Base-by-base conservation (phyloP, 2,888 invertebrate species). In the Tholera decimalis region DNA sequence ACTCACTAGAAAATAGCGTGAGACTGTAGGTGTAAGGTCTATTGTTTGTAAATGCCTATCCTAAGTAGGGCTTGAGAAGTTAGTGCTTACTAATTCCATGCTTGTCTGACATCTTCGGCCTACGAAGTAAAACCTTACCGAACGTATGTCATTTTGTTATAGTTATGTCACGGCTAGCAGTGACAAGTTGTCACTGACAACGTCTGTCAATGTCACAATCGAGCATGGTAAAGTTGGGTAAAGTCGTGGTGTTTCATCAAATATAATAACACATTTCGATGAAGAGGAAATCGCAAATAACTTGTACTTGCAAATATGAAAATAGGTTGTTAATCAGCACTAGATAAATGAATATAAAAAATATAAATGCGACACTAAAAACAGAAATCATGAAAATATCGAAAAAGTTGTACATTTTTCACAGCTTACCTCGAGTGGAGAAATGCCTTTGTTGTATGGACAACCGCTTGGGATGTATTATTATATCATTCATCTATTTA, bases 391-490 rank as follows among this genome's bases (percentile, higher is more conserved):
- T 22, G 4, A 58, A 20, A 3, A 61, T 61, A 18, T 2, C 0
- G n/a, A 11, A 62, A 0, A 5, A 35, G 20, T 13, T 58, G 13
- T 47, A 73, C 7, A 18, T 50, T 26, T 73, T 58, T 22, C 20
- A 15, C 0, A 1, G 0, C 2, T 18, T 71, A 37, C 73, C 73
- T 33, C 30, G 24, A 28, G 9, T 33, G 0, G 1, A 73, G 5
- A 64, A 22, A 13, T 54, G 9, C 7, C 73, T 44, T 18, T 35
- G 2, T 33, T 72, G 53, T 39, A 24, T 64, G 3, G 54, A 22
- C 24, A 33, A 64, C 3, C 35, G 35, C 2, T 0, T 8, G 2
- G 73, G 73, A 5, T 55, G 65, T 30, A 20, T 26, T 11, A 20
- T 58, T 6, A 58, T 71, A 55, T 49, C 20, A n/a, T 22, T 50